These are phyloP conservation scores for Pseudobourletiella spinata DNA, from an alignment of 1,140 invertebrate species.

Conservation along the genomic window DNA sequence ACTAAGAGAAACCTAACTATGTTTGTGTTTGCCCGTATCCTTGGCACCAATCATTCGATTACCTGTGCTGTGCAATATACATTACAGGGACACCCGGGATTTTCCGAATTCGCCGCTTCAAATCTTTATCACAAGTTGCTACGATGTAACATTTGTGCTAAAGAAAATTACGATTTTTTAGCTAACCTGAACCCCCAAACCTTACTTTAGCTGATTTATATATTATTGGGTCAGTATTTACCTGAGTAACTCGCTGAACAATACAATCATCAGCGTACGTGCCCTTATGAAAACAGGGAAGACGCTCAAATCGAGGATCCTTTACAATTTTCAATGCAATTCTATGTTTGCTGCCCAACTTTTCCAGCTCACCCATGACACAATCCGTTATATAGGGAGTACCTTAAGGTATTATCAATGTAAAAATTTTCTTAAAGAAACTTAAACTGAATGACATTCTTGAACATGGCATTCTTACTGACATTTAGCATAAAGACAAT, in stretches of 20 bases:
- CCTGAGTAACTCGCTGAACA: slow-evolving; percentile 86
- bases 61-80: slow-evolving; percentile 84
- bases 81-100: slow-evolving; percentile 99
- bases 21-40: too few relatives aligned
- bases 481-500: slow-evolving; percentile 97
- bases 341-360: slow-evolving; percentile 89
- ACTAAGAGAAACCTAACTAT: too few relatives aligned
- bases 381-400: slow-evolving; percentile 98
- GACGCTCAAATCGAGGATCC: slow-evolving; percentile 84
- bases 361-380: slow-evolving; percentile 96
- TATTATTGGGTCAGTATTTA: slow-evolving; percentile 38
- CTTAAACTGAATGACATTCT: too few relatives aligned
- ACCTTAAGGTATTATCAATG: too few relatives aligned
- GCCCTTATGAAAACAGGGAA: slow-evolving; percentile 92
- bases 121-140: slow-evolving; percentile 96
- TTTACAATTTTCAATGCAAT: slow-evolving; percentile 93
- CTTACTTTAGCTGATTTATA: neutral
- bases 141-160: slow-evolving; percentile 99
- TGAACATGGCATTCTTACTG: too few relatives aligned
- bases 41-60: too few relatives aligned
- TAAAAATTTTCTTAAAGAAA: too few relatives aligned
- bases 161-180: neutral
- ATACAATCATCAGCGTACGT: slow-evolving; percentile 99
- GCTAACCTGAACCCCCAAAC: too few relatives aligned
- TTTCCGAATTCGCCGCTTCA: slow-evolving; percentile 92